Evolutionary conservation across 2,888 invertebrate species (phyloP).

Genomic region (Nipponacmea schrenckii): DNA sequence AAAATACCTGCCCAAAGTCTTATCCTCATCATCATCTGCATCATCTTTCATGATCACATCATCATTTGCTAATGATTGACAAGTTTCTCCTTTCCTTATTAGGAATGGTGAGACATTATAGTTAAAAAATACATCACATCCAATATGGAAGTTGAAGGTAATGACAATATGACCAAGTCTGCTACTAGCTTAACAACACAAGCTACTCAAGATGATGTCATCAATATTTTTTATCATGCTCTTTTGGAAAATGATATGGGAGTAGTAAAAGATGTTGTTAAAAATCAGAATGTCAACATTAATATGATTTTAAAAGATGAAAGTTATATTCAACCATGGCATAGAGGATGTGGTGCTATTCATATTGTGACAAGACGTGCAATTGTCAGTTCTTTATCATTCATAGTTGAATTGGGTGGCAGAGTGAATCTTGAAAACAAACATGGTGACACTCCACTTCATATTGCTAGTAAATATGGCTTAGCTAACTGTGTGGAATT

Average conservation of each 20-base stretch:
- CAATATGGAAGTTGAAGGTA: not conserved
- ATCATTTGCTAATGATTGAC: not conserved
- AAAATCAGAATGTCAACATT: slow-evolving; percentile 34
- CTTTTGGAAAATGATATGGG: slow-evolving; percentile 40
- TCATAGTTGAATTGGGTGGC: slow-evolving; percentile 43
- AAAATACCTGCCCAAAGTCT: too few species aligned
- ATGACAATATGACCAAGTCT: slow-evolving; percentile 10
- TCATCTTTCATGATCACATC: too few species aligned
- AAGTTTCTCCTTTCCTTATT: not conserved
- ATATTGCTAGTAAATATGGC: slow-evolving; percentile 52
- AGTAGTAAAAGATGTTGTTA: slow-evolving; percentile 32
- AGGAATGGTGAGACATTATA: not conserved
- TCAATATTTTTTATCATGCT: slow-evolving; percentile 39
- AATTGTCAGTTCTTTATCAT: slow-evolving; percentile 34
- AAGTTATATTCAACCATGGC: slow-evolving; percentile 40
- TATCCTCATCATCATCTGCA: too few species aligned
- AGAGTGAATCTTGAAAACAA: slow-evolving; percentile 40
- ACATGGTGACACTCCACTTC: slow-evolving; percentile 50
- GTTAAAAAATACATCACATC: not conserved
- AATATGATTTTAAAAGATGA: slow-evolving; percentile 43
- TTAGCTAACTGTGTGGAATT: slow-evolving; percentile 41
- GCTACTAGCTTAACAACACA: slow-evolving; percentile 10
- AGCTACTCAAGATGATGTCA: slow-evolving; percentile 10
- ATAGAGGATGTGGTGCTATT: slow-evolving; percentile 41
- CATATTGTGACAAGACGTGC: slow-evolving; percentile 44